These are phyloP conservation scores for Zonitis immaculata DNA, from an alignment of 2,888 invertebrate species.

Conservation along the genomic window DNA sequence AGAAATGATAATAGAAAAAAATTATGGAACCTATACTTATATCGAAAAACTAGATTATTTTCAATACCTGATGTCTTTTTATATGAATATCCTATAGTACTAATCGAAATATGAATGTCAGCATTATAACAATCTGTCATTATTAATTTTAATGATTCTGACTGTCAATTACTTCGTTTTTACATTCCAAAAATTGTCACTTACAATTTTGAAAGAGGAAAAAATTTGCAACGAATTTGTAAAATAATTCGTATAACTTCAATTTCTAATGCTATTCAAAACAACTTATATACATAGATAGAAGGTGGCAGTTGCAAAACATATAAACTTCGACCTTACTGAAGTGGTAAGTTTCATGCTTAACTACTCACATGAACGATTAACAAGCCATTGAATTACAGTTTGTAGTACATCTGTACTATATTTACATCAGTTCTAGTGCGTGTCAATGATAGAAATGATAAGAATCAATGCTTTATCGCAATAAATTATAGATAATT, in stretches of 20 bases:
- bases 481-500: too few species aligned
- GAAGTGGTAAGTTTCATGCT: slow-evolving; percentile 1
- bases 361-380: slow-evolving; percentile 9
- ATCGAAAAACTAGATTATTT: slow-evolving; percentile 5
- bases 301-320: slow-evolving; percentile 10
- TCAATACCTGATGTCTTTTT: slow-evolving; percentile 12
- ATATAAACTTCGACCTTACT: slow-evolving; percentile 10
- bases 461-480: too few species aligned
- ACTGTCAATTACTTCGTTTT: slow-evolving; percentile 1
- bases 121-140: neutral
- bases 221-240: too few species aligned
- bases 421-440: neutral
- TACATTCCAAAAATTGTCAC: too few species aligned
- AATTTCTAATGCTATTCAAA: slow-evolving; percentile 13
- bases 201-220: too few species aligned
- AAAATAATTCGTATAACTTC: slow-evolving; percentile 19
- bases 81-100: neutral
- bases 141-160: slow-evolving; percentile 1
- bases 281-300: slow-evolving; percentile 5
- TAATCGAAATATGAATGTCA: slow-evolving; percentile 1
- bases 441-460: neutral
- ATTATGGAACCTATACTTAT: too few species aligned
- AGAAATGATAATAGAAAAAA: neutral
- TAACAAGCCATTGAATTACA: slow-evolving; percentile 3
- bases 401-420: neutral